A percentile compares a stretch with the other conserved stretches of the same genome.
These are phyloP conservation scores for Eilema depressum DNA, from an alignment of 2,888 invertebrate genomes.

Conservation along the genomic window DNA sequence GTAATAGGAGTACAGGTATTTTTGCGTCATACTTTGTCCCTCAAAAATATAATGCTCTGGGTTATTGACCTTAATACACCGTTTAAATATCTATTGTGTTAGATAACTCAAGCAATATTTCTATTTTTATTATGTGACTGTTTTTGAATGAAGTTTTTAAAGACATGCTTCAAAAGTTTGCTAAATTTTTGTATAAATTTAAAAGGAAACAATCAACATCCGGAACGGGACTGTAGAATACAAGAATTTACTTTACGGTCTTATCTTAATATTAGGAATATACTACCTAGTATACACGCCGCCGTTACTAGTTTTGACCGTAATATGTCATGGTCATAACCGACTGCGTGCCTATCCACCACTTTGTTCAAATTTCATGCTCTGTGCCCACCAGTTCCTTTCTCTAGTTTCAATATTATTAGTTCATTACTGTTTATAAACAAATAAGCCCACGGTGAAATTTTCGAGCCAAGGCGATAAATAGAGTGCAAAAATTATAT, in stretches of 20 bases:
- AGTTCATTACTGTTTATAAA: conserved; percentile 42
- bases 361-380: conserved; percentile 41
- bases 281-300: no score
- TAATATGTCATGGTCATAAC: conserved; percentile 11
- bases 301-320: no score
- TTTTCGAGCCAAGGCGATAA: conserved; percentile 23
- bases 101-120: neutral
- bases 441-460: conserved; percentile 40
- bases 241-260: neutral
- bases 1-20: neutral
- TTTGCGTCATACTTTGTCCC: neutral
- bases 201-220: neutral
- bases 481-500: conserved; percentile 16
- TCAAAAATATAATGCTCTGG: neutral
- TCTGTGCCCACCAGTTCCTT: conserved; percentile 35
- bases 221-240: neutral
- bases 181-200: neutral
- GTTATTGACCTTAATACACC: neutral
- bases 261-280: no score
- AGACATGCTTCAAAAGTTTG: neutral
- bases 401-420: conserved; percentile 23
- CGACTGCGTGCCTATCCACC: conserved; percentile 20
- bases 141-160: neutral
- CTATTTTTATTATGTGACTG: neutral
- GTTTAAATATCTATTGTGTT: neutral